Evolutionary conservation across 2,113 vertebrate genomes (phyloP).

Genomic region (Myrmophylax atrothorax): DNA sequence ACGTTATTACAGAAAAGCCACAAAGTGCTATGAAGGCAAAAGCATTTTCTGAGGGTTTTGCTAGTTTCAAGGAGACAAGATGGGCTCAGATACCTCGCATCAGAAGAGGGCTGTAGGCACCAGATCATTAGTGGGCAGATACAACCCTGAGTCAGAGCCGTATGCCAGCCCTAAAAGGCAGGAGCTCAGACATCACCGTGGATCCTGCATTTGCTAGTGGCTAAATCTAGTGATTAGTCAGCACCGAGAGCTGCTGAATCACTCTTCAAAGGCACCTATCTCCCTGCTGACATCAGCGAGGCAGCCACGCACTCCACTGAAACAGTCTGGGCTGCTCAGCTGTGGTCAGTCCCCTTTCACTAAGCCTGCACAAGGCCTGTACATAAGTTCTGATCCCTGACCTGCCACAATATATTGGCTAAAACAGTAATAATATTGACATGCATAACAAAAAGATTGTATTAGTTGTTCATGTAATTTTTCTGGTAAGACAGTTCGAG

Average conservation of each 20-base stretch:
- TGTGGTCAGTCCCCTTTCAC: background rate
- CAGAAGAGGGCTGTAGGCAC: conserved; percentile 39
- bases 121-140: conserved; percentile 56
- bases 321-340: background rate
- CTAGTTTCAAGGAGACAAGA: conserved; percentile 18
- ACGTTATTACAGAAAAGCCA: background rate
- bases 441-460: background rate
- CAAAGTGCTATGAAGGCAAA: background rate
- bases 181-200: conserved; percentile 53
- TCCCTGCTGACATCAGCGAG: conserved; percentile 64
- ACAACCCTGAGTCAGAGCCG: conserved; percentile 60
- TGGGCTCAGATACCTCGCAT: background rate
- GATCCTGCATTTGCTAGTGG: conserved; percentile 64
- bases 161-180: conserved; percentile 63
- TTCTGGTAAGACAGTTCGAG: background rate
- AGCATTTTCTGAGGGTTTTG: background rate
- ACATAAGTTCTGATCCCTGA: background rate
- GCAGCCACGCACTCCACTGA: conserved; percentile 7
- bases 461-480: background rate
- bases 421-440: background rate
- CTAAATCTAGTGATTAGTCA: conserved; percentile 70
- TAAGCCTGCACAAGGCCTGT: background rate
- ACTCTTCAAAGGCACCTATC: conserved; percentile 71
- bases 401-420: background rate
- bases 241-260: conserved; percentile 66